A percentile compares a stretch with the other conserved stretches of the same genome.
These are phyloP conservation scores for Stichopus horrens DNA, from an alignment of 53 echinoderm and acorn worm genomes.

Conservation along the genomic window DNA sequence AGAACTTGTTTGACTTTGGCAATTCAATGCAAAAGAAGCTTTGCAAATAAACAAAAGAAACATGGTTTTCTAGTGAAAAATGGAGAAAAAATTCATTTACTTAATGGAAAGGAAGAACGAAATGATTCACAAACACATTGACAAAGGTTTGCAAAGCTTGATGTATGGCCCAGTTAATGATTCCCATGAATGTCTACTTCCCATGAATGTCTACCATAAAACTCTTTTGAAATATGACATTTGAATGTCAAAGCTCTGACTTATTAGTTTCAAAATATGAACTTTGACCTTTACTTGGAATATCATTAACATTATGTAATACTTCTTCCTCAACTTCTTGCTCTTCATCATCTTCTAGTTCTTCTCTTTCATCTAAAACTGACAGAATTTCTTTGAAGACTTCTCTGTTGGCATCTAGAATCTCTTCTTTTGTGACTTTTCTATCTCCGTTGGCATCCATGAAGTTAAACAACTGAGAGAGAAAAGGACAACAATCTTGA, in stretches of 20 bases:
- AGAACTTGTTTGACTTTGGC: no score
- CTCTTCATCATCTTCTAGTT: background rate
- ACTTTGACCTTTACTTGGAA: background rate
- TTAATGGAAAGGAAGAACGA: no score
- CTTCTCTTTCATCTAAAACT: background rate
- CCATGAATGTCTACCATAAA: no score
- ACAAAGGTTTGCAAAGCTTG: no score
- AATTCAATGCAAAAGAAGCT: no score
- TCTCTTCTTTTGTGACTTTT: slow-evolving; percentile 55
- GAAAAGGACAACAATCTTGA: background rate
- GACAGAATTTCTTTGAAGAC: slow-evolving; percentile 1
- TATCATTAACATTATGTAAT: slow-evolving; percentile 8
- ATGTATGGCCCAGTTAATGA: no score
- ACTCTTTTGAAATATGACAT: no score
- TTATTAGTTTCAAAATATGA: slow-evolving; percentile 1
- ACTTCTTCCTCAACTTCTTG: background rate
- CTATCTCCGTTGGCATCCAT: slow-evolving; percentile 63
- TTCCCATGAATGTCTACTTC: no score
- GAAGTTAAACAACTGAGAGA: slow-evolving; percentile 63
- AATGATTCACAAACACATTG: no score
- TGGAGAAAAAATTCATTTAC: no score
- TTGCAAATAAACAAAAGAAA: no score
- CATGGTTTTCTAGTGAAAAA: no score
- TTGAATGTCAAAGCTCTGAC: background rate
- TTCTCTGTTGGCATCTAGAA: slow-evolving; percentile 17